phyloP scores from a whole-genome alignment of 2,888 invertebrate species.

The Tetragonisca angustula region DNA sequence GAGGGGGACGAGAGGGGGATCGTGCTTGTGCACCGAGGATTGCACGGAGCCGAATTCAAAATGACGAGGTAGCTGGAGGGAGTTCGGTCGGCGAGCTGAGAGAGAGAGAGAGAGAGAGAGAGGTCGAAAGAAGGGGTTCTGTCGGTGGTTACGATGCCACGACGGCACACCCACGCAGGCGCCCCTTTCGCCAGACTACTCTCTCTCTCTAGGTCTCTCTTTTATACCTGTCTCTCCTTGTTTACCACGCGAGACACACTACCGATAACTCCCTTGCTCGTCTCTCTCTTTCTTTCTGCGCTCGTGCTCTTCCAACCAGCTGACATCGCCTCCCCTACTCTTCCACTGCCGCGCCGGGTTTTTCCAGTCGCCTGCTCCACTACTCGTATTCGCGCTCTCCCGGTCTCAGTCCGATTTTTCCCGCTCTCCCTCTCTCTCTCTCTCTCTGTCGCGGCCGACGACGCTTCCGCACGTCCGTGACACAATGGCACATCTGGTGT shows the following conservation, averaged over 20 bases:
- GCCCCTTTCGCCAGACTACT: constrained; percentile 68
- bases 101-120: no score
- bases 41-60: constrained; percentile 58
- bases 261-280: constrained; percentile 46
- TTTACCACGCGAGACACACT: constrained; percentile 42
- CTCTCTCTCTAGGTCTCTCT: constrained; percentile 5
- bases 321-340: not conserved
- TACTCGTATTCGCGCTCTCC: not conserved
- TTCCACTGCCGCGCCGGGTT: not conserved
- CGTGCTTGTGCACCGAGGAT: constrained; percentile 53
- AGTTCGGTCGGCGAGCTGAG: constrained; percentile 64
- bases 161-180: constrained; percentile 78
- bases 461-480: constrained; percentile 41
- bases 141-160: constrained; percentile 75
- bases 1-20: not conserved
- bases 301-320: not conserved
- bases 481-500: constrained; percentile 74
- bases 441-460: constrained; percentile 32
- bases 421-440: constrained; percentile 4
- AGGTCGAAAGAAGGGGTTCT: constrained; percentile 56
- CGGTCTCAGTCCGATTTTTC: constrained; percentile 34
- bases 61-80: constrained; percentile 67
- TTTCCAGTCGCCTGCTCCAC: constrained; percentile 11
- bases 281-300: not conserved
- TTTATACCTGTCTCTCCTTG: constrained; percentile 14